Base-by-base conservation (phyloP, 1,140 invertebrate genomes). In the Euborellia annulipes region DNA sequence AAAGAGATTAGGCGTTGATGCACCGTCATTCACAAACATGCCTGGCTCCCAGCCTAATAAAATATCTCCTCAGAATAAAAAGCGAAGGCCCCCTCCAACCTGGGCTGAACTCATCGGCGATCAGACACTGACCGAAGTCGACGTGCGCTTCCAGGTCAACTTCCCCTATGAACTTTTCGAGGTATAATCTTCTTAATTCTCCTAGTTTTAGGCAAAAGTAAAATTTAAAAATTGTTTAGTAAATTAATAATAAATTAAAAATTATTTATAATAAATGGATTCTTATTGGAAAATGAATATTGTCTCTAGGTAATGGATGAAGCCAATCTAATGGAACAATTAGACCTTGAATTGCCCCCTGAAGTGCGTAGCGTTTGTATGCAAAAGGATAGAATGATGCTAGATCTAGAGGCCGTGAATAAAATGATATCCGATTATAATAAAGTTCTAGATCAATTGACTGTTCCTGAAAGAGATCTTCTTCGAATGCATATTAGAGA, bases 241-340 rank as follows among this genome's bases (percentile, higher is more conserved):
- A n/a, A n/a, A n/a, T n/a, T n/a, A n/a, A n/a, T n/a, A n/a, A n/a
- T n/a, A n/a, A n/a, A n/a, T n/a, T n/a, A n/a, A n/a, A n/a, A n/a
- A n/a, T n/a, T n/a, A n/a, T n/a, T n/a, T n/a, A n/a, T n/a, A n/a
- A n/a, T n/a, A n/a, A n/a, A n/a, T n/a, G n/a, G n/a, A n/a, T n/a
- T n/a, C n/a, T n/a, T n/a, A n/a, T n/a, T n/a, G n/a, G n/a, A n/a
- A n/a, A n/a, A n/a, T n/a, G n/a, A n/a, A n/a, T n/a, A n/a, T n/a
- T n/a, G n/a, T n/a, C n/a, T n/a, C 11, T 27, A 27, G 23, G 23
- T 78, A 2, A 78, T 90, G 49, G 72, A 74, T 6, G 85, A 88
- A 61, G 77, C 78, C 0, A 76, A 82, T 60, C 56, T 83, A 2
- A 71, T 86, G 63, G 80, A 86, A 56, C 70, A 75, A 46, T 53